Conservation (phyloP, 2,888 invertebrate species). For the Resseliella maxima region DNA sequence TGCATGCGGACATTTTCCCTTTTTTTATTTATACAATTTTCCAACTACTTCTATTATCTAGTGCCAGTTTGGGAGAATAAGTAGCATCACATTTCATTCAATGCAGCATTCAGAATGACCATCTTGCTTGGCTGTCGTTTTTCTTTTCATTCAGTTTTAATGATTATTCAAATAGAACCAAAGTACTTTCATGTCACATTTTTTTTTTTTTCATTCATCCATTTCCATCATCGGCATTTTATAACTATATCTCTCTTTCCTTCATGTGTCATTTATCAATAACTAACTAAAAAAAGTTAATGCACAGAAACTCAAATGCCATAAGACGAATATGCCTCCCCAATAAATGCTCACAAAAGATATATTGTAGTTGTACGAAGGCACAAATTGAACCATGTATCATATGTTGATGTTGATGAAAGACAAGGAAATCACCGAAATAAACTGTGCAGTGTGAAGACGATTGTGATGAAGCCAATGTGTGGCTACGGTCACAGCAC, state of each 20-base stretch:
- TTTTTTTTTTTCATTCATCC: not conserved
- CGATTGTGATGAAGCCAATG: not conserved
- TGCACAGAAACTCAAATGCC: constrained; percentile 35
- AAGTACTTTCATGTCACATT: not conserved
- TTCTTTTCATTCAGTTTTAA: constrained; percentile 30
- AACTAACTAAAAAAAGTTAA: not conserved
- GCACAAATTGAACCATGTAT: constrained; percentile 45
- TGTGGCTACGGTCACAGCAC: constrained; percentile 19
- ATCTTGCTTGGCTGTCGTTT: not conserved
- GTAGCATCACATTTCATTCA: not conserved
- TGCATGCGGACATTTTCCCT: not conserved
- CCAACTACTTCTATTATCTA: not conserved
- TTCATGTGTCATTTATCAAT: constrained; percentile 40
- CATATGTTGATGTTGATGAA: constrained; percentile 51
- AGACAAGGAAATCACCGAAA: constrained; percentile 45
- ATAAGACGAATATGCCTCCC: constrained; percentile 22
- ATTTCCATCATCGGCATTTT: not conserved
- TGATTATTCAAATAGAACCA: constrained; percentile 28
- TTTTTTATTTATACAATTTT: not conserved
- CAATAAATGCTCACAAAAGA: not conserved
- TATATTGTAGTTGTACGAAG: constrained; percentile 12
- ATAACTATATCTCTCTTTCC: not conserved
- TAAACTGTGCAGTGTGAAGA: not conserved
- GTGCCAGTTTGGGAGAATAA: not conserved
- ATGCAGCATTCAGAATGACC: not conserved